Conservation (phyloP, 2,888 invertebrate species). For the Caenorhabditis imperialis region DNA sequence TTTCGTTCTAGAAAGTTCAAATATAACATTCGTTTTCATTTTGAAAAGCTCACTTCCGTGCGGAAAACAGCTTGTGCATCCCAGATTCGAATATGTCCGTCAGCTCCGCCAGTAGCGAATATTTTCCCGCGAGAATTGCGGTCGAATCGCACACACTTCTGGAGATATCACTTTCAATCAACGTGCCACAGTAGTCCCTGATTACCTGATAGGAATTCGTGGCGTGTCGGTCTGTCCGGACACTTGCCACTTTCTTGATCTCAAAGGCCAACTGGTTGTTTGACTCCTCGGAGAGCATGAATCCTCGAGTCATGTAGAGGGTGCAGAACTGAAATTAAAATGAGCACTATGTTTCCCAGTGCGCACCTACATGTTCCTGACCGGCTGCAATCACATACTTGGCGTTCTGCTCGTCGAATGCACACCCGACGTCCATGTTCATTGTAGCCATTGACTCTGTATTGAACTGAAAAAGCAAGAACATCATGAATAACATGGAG, state of each 20-base stretch:
- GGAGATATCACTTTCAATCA: conserved; percentile 16
- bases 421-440: conserved; percentile 74
- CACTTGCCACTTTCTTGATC: conserved; percentile 43
- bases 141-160: conserved; percentile 74
- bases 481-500: too few species aligned
- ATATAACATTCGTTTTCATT: background rate
- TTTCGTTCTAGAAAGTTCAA: conserved; percentile 15
- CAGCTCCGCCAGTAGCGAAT: conserved; percentile 73
- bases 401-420: conserved; percentile 42
- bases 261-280: conserved; percentile 45
- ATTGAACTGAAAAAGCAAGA: conserved; percentile 64
- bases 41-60: conserved; percentile 12
- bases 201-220: conserved; percentile 57
- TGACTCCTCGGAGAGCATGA: conserved; percentile 45
- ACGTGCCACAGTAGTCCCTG: too few species aligned
- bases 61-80: conserved; percentile 46
- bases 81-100: conserved; percentile 74
- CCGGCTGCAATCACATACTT: conserved; percentile 73
- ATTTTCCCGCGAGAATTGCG: conserved; percentile 54
- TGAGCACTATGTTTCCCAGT: background rate
- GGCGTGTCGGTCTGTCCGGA: conserved; percentile 44
- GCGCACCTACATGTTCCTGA: conserved; percentile 68
- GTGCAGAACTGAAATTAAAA: conserved; percentile 61
- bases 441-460: conserved; percentile 72
- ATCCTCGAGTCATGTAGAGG: conserved; percentile 68